Percentiles rank a stretch among this genome's conserved stretches.
phyloP scores from a whole-genome alignment of 2,113 vertebrate genomes.

The Psammodynastes pulverulentus region DNA sequence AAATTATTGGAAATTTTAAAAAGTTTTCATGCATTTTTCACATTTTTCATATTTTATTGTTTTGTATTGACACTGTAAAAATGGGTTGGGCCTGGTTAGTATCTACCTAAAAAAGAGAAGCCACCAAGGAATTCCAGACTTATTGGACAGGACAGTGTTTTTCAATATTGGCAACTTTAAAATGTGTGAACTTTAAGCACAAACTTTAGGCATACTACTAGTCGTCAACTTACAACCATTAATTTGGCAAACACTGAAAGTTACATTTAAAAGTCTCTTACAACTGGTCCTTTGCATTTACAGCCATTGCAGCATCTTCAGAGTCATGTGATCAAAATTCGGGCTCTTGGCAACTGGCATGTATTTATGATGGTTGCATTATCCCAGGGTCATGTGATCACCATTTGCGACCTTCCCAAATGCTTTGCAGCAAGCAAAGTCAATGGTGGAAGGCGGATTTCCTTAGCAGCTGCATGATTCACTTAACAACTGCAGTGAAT shows the following conservation, averaged over 20 bases:
- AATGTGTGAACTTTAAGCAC: background rate
- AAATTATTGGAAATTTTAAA: background rate
- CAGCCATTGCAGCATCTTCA: background rate
- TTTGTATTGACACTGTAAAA: background rate
- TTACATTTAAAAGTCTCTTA: background rate
- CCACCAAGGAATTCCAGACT: background rate
- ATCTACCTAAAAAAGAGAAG: background rate
- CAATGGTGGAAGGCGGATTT: background rate
- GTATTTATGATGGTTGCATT: background rate
- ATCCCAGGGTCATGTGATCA: background rate
- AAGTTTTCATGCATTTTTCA: background rate
- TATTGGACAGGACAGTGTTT: background rate
- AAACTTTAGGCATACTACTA: background rate
- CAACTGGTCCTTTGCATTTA: background rate
- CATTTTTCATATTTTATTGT: background rate
- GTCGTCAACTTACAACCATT: background rate
- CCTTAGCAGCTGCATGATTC: background rate
- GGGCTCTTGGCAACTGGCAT: background rate
- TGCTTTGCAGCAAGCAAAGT: background rate
- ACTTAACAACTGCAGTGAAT: background rate
- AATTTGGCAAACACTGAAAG: background rate
- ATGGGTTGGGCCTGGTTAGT: background rate
- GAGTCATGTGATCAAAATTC: background rate
- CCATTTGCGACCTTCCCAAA: background rate
- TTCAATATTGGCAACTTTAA: background rate